Evolutionary conservation across 2,113 vertebrate species (phyloP), one percentile per base, ranked within the genome.

Genomic region (Phaethon lepturus): DNA sequence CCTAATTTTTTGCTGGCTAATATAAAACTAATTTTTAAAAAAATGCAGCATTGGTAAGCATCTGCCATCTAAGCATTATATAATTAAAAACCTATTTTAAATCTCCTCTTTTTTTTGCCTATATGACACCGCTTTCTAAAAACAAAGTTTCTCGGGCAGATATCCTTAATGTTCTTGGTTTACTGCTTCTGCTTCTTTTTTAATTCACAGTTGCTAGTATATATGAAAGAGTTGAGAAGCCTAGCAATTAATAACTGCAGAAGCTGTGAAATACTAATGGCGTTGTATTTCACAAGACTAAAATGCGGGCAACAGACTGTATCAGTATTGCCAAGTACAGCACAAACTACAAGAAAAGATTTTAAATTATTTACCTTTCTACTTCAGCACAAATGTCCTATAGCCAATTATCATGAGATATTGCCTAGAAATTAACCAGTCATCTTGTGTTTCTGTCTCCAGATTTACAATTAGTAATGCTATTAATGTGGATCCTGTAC

Each of bases 381-480:
- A 98, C 95, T 98, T 97, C 95, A 98, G 97, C 97, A 98, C 93
- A 98, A 98, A 96, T 96, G 97, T 98, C 95, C 98, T 98, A 90
- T 91, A 98, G 98, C 98, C 98, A 98, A 98, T 98, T 98, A 98
- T 97, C 97, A 97, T 98, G 98, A 98, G 97, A 97, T 98, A 98
- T 98, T 98, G 98, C 97, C 94, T 98, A 92, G 97, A 98, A 98
- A 98, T 98, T 98, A 98, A 97, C 98, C 96, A 98, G 97, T 98
- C 98, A 97, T 98, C 95, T 98, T 98, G 98, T 96, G 95, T 97
- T 98, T 97, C 98, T 98, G 97, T 97, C 98, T 98, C 97, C 96
- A 98, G 98, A 98, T 98, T 98, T 98, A 98, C 98, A 98, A 98
- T 98, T 98, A 98, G 98, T 98, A 98, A 98, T 97, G 98, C 98